These are phyloP conservation scores for Meda fulgida DNA, from an alignment of 2,797 vertebrate species.

Conservation along the genomic window DNA sequence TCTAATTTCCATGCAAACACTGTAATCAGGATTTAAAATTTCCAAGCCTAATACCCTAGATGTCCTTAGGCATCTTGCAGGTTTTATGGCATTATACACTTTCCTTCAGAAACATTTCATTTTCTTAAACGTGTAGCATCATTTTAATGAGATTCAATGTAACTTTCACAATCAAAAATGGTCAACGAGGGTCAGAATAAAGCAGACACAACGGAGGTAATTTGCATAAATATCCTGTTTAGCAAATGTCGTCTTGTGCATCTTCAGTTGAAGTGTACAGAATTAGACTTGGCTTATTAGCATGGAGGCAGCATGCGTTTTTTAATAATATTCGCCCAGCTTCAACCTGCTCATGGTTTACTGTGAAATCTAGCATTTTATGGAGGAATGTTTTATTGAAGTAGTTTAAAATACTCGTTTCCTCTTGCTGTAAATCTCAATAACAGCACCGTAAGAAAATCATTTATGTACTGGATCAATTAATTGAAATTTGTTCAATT, in stretches of 20 bases:
- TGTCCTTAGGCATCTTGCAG: constrained; percentile 7
- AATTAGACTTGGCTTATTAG: constrained; percentile 37
- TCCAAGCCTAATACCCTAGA: constrained; percentile 12
- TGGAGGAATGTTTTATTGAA: not conserved
- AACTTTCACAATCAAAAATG: constrained; percentile 38
- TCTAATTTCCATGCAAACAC: constrained; percentile 16
- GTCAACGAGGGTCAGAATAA: constrained; percentile 9
- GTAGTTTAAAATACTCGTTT: not conserved
- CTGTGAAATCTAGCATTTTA: not conserved
- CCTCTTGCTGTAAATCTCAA: not conserved
- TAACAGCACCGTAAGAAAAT: not conserved
- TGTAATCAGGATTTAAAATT: constrained; percentile 6
- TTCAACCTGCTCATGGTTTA: not conserved
- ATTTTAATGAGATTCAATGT: constrained; percentile 26
- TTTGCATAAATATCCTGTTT: constrained; percentile 49
- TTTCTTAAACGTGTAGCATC: not conserved
- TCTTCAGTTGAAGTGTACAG: constrained; percentile 21
- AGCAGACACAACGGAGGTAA: constrained; percentile 8
- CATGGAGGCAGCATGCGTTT: not conserved
- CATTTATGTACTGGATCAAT: not conserved
- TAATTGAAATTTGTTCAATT: not conserved
- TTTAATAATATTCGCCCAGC: not conserved
- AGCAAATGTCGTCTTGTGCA: constrained; percentile 24
- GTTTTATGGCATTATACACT: constrained; percentile 10
- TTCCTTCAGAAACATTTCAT: not conserved